These are phyloP conservation scores for Thumatha senex DNA, from an alignment of 2,888 invertebrate genomes.

Conservation along the genomic window DNA sequence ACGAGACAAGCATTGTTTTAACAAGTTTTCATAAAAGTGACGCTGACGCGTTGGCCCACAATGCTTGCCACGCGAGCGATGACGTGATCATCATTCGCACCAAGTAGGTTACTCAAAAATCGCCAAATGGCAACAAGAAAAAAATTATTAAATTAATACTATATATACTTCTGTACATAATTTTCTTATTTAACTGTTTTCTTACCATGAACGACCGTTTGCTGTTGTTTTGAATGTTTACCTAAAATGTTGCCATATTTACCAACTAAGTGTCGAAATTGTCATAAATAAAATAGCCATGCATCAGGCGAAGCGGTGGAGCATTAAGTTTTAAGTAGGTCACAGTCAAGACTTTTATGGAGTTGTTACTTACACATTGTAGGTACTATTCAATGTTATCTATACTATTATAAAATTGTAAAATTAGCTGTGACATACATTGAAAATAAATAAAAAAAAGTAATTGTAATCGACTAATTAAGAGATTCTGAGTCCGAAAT, in stretches of 20 bases:
- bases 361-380: no score
- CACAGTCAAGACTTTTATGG: neutral
- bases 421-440: no score
- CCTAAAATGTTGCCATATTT: slow-evolving; percentile 26
- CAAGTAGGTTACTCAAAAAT: slow-evolving; percentile 60
- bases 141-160: slow-evolving; percentile 33
- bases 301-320: no score
- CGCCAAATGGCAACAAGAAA: slow-evolving; percentile 49
- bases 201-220: slow-evolving; percentile 10
- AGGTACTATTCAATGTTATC: no score
- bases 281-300: no score
- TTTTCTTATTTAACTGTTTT: slow-evolving; percentile 18
- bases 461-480: no score
- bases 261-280: neutral
- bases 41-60: slow-evolving; percentile 57
- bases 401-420: no score
- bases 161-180: slow-evolving; percentile 12
- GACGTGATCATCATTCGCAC: slow-evolving; percentile 61
- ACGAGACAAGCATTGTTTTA: slow-evolving; percentile 42
- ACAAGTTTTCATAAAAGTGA: slow-evolving; percentile 20
- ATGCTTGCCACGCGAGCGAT: slow-evolving; percentile 67
- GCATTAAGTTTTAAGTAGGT: neutral
- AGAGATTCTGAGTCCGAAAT: no score
- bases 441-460: no score
- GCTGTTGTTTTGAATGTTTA: slow-evolving; percentile 12